Conservation (phyloP, 2,797 vertebrate species). For the Pristis pectinata region DNA sequence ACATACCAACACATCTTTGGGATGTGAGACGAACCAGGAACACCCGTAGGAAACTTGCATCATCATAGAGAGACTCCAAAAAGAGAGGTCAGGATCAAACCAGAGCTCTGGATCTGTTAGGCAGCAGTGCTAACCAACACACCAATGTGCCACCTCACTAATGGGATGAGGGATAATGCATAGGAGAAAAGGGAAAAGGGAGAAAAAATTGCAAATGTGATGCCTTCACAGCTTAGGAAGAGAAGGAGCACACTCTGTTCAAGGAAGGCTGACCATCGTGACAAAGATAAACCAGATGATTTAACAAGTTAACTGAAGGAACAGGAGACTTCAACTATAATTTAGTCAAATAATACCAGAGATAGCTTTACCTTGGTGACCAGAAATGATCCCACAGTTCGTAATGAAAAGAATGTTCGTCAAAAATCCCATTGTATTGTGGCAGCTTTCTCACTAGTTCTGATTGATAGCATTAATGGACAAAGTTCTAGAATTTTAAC, state of each 20-base stretch:
- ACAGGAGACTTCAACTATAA: neutral
- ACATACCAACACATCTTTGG: too few species aligned
- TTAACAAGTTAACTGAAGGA: neutral
- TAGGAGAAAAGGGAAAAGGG: neutral
- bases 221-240: neutral
- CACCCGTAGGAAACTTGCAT: too few species aligned
- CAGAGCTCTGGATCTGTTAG: too few species aligned
- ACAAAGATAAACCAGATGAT: neutral
- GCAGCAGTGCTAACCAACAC: too few species aligned
- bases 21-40: too few species aligned
- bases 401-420: neutral
- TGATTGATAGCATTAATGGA: neutral
- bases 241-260: neutral
- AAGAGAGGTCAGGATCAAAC: too few species aligned
- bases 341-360: neutral
- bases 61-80: too few species aligned
- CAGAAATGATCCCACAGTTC: neutral
- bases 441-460: neutral
- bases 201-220: neutral
- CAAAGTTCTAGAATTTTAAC: neutral
- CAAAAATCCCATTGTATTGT: neutral
- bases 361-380: neutral
- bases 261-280: neutral
- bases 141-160: too few species aligned
- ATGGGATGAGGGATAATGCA: neutral